Evolutionary conservation across 2,888 invertebrate species (phyloP).

Genomic region (Trisateles emortualis): DNA sequence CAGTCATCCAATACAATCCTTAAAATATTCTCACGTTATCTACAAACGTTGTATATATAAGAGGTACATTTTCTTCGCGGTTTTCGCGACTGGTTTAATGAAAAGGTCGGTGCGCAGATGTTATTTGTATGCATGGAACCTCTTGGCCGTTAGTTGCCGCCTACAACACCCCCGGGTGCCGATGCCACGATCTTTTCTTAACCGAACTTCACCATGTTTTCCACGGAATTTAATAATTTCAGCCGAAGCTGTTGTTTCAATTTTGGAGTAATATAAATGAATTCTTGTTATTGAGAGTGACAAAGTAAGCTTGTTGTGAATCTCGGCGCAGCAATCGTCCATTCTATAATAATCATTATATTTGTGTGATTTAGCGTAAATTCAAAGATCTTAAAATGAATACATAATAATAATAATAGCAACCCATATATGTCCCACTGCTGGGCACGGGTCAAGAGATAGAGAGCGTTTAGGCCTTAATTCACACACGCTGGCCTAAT

Average conservation of each 20-base stretch:
- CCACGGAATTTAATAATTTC: background rate
- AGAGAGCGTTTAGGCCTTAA: too few relatives aligned
- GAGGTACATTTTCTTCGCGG: background rate
- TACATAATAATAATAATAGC: too few relatives aligned
- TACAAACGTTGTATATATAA: background rate
- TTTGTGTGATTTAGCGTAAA: too few relatives aligned
- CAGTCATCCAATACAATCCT: background rate
- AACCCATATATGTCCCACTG: too few relatives aligned
- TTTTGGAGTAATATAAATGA: background rate
- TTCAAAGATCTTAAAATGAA: too few relatives aligned
- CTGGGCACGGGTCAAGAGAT: too few relatives aligned
- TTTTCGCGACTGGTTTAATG: conserved; percentile 14
- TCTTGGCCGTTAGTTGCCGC: conserved; percentile 16
- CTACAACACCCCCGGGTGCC: conserved; percentile 7
- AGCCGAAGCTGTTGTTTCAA: background rate
- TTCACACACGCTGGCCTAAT: too few relatives aligned
- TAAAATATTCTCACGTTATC: background rate
- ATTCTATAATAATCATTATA: too few relatives aligned
- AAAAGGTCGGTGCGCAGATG: conserved; percentile 10
- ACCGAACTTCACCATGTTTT: conserved; percentile 3
- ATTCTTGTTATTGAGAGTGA: background rate
- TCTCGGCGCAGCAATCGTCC: too few relatives aligned
- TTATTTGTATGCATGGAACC: conserved; percentile 24
- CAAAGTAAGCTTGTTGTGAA: too few relatives aligned
- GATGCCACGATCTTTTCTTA: conserved; percentile 3